A percentile compares a stretch with the other conserved stretches of the same genome.
Evolutionary conservation across 2,888 invertebrate genomes (phyloP).

Genomic region (Odontomyia ornata): DNA sequence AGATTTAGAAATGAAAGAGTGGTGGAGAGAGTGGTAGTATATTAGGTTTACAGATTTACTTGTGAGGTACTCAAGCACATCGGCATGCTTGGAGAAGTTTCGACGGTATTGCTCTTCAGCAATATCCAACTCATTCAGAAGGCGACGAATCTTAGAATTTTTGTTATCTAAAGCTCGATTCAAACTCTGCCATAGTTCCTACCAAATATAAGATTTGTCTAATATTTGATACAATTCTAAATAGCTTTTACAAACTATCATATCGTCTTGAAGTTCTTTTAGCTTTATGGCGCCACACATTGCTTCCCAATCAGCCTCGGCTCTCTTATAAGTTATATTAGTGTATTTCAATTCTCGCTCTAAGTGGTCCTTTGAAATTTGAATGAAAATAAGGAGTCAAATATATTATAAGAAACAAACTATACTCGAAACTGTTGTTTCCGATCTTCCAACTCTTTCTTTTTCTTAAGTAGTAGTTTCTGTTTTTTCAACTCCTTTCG

Average conservation of each 20-base stretch:
- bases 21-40: background rate
- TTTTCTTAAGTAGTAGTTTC: constrained; percentile 29
- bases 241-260: constrained; percentile 49
- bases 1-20: background rate
- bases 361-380: constrained; percentile 54
- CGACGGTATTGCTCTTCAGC: constrained; percentile 57
- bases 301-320: constrained; percentile 56
- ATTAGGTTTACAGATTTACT: constrained; percentile 48
- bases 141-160: constrained; percentile 55
- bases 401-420: background rate
- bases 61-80: constrained; percentile 57
- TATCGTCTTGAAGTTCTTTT: constrained; percentile 56
- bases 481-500: constrained; percentile 35
- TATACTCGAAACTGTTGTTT: constrained; percentile 28
- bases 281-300: constrained; percentile 57
- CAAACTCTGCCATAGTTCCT: constrained; percentile 54
- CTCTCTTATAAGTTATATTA: constrained; percentile 54
- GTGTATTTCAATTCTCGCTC: constrained; percentile 57
- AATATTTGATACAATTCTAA: background rate
- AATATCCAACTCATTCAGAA: constrained; percentile 55
- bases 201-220: background rate
- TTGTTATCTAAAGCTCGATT: constrained; percentile 54
- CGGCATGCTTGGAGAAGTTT: constrained; percentile 54
- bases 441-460: constrained; percentile 26
- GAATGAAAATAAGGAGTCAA: background rate